Conservation (phyloP, 23 tunicate species). For the Halocynthia roretzi region DNA sequence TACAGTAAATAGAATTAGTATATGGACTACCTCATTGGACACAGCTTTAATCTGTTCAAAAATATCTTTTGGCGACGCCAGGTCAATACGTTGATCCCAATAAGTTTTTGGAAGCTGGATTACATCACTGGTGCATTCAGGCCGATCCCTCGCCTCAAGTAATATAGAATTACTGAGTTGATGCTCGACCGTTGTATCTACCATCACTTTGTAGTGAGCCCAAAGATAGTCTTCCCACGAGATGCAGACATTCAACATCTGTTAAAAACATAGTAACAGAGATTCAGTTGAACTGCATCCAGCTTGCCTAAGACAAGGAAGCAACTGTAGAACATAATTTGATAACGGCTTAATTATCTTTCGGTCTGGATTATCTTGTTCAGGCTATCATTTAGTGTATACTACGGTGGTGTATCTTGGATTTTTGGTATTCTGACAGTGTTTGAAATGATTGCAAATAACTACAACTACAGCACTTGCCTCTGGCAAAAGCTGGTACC, state of each 20-base stretch:
- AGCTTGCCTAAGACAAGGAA: no score
- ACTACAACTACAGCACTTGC: no score
- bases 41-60: conserved; percentile 53
- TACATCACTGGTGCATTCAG: conserved; percentile 9
- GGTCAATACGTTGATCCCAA: conserved; percentile 50
- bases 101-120: conserved; percentile 62
- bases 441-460: no score
- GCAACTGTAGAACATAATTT: no score
- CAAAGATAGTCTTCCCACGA: conserved; percentile 83
- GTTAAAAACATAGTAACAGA: neutral
- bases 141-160: conserved; percentile 33
- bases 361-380: no score
- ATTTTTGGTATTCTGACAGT: no score
- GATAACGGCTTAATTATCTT: no score
- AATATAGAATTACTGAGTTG: conserved; percentile 27
- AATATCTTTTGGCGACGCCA: conserved; percentile 17
- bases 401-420: no score
- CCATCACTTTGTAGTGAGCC: conserved; percentile 82
- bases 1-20: neutral
- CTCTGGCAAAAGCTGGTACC: no score
- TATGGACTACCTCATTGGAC: conserved; percentile 14
- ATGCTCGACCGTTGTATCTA: conserved; percentile 53
- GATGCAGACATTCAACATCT: conserved; percentile 67
- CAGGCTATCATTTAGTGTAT: no score
- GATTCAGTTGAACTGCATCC: no score